These are phyloP conservation scores for Idaea straminata DNA, from an alignment of 2,888 invertebrate species.

Conservation along the genomic window DNA sequence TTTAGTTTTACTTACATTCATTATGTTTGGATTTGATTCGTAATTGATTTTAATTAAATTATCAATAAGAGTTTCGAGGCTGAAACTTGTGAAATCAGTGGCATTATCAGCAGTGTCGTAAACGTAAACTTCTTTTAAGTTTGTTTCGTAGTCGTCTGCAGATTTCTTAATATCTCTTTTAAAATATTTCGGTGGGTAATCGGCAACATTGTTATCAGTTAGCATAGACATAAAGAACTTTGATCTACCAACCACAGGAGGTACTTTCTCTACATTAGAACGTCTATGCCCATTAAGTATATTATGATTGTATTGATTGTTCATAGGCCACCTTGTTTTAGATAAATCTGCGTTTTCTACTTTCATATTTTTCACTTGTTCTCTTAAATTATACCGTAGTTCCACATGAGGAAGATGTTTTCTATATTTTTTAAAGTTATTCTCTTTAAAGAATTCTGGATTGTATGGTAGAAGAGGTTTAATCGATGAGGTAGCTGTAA, in stretches of 20 bases:
- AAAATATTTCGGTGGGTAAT: conserved; percentile 42
- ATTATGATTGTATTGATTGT: conserved; percentile 43
- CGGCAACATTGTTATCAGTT: conserved; percentile 25
- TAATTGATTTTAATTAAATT: conserved; percentile 51
- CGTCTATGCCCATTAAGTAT: conserved; percentile 29
- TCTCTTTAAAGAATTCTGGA: conserved; percentile 54
- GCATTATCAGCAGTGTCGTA: conserved; percentile 36
- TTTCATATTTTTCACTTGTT: conserved; percentile 59
- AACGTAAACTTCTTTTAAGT: conserved; percentile 34
- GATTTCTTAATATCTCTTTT: conserved; percentile 51
- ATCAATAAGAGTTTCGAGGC: conserved; percentile 55
- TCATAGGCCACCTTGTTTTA: conserved; percentile 58
- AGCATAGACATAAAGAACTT: conserved; percentile 31
- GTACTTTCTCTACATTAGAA: conserved; percentile 14
- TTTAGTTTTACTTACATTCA: conserved; percentile 13
- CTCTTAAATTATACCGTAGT: conserved; percentile 58
- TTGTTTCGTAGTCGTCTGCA: conserved; percentile 30
- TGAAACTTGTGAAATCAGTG: conserved; percentile 37
- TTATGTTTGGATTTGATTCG: conserved; percentile 29
- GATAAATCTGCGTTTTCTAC: conserved; percentile 47
- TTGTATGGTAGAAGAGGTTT: conserved; percentile 8
- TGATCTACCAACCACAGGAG: conserved; percentile 15
- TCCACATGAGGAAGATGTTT: conserved; percentile 52
- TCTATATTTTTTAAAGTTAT: conserved; percentile 52
- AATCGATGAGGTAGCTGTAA: background rate